Base-by-base conservation (phyloP, 2,888 invertebrate genomes). In the Hyles lineata region DNA sequence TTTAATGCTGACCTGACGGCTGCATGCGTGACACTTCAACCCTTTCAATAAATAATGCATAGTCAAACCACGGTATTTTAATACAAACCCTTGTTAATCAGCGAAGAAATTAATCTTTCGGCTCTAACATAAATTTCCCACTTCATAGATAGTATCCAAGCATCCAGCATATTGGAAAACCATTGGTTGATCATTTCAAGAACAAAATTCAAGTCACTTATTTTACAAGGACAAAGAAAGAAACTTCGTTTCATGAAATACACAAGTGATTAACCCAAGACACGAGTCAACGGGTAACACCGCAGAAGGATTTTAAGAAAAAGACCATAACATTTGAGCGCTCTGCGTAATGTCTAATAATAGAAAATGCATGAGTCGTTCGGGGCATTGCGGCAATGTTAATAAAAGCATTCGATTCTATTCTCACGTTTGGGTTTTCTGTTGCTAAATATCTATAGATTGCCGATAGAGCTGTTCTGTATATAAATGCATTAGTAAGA, bases 281-380 rank as follows among this genome's bases (percentile, higher is more conserved):
- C 63, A 23, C 11, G 11, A 63, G 43, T 67, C 23, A 67, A 23
- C 67, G 21, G 23, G 50, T 61, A 43, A 63, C 62, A 43, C n/a
- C 2, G 50, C 67, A n/a, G 43, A 67, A 8, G 43, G 67, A 43
- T 50, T 67, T 67, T 23, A 7, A 67, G 67, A 67, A 67, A 67
- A 67, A 67, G 67, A 67, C 67, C 43, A 50, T 15, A 15, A 43
- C 43, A 43, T 67, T 50, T 50, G 23, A 67, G 5, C 67, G 67
- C 50, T 50, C 17, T 50, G 50, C 43, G 50, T 67, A 67, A 67
- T 67, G 50, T 67, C 23, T 17, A 43, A 50, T 67, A 50, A 67
- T 67, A 67, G 67, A 67, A 67, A 23, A 55, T 50, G 67, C 50
- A 67, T 23, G 67, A 50, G 21, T 67, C 67, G 67, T 23, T 50